Evolutionary conservation across 1,140 invertebrate genomes (phyloP).

Genomic region (Drosophila kurseongensis): DNA sequence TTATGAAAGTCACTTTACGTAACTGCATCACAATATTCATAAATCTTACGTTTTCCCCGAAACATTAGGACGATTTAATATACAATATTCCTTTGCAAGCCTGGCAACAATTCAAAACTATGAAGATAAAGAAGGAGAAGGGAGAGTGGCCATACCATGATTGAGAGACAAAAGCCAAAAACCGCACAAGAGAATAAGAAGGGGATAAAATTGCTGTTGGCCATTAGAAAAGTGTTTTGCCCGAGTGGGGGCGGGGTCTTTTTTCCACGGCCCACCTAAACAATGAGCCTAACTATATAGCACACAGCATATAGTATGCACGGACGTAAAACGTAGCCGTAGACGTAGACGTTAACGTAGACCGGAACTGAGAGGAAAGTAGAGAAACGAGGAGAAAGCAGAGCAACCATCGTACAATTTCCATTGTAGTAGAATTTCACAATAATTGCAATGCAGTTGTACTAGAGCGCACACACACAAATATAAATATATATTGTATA

Average conservation of each 20-base stretch:
- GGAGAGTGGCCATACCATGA: neutral
- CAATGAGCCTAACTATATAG: slow-evolving; percentile 49
- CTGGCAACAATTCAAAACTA: slow-evolving; percentile 19
- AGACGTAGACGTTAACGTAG: slow-evolving; percentile 40
- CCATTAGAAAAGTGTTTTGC: slow-evolving; percentile 57
- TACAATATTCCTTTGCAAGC: slow-evolving; percentile 4
- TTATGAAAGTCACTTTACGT: neutral
- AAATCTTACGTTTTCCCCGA: neutral
- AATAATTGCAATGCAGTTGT: slow-evolving; percentile 75
- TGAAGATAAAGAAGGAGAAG: neutral
- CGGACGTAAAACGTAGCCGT: slow-evolving; percentile 51
- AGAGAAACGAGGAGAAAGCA: slow-evolving; percentile 16
- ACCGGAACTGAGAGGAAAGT: slow-evolving; percentile 16
- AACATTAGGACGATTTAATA: slow-evolving; percentile 2
- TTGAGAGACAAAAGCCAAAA: slow-evolving; percentile 18
- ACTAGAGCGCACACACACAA: slow-evolving; percentile 13
- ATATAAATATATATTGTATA: slow-evolving; percentile 34
- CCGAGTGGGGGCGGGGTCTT: neutral
- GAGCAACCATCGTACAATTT: slow-evolving; percentile 55
- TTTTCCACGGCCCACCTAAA: slow-evolving; percentile 42
- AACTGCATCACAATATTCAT: neutral
- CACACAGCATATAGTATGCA: slow-evolving; percentile 36
- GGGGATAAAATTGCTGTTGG: slow-evolving; percentile 70
- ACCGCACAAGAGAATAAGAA: slow-evolving; percentile 11
- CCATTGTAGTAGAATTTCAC: slow-evolving; percentile 79